These are phyloP conservation scores for Anguilla japonica DNA, from an alignment of 2,113 vertebrate genomes.

Conservation along the genomic window DNA sequence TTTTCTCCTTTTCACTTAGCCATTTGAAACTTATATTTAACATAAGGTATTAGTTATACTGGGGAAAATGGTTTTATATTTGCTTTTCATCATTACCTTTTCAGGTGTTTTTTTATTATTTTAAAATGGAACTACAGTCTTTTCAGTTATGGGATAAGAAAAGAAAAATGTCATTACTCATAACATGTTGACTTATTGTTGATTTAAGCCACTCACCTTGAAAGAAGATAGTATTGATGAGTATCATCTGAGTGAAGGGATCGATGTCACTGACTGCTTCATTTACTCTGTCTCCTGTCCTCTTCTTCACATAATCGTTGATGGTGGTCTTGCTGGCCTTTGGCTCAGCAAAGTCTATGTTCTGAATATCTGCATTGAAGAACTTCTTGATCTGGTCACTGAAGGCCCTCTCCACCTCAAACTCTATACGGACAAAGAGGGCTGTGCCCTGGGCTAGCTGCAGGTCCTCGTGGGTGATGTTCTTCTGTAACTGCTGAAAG, in stretches of 20 bases:
- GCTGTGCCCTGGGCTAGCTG: conserved; percentile 69
- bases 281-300: conserved; percentile 70
- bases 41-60: too few species aligned
- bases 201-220: conserved; percentile 72
- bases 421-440: conserved; percentile 73
- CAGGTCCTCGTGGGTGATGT: conserved; percentile 69
- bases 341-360: conserved; percentile 71
- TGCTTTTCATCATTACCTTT: neutral
- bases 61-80: too few species aligned
- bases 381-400: conserved; percentile 72
- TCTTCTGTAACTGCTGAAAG: conserved; percentile 72
- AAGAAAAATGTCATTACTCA: neutral
- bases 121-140: neutral
- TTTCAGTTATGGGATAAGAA: too few species aligned
- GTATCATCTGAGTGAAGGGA: conserved; percentile 67
- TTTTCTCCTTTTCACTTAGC: neutral
- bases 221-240: conserved; percentile 82
- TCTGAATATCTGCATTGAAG: conserved; percentile 74
- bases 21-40: too few species aligned
- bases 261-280: conserved; percentile 73
- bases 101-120: neutral
- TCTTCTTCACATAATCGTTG: conserved; percentile 75
- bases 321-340: conserved; percentile 64
- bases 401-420: conserved; percentile 68
- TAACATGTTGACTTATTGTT: neutral